Base-by-base conservation (phyloP, 2,888 invertebrate genomes). In the Blera fallax region DNA sequence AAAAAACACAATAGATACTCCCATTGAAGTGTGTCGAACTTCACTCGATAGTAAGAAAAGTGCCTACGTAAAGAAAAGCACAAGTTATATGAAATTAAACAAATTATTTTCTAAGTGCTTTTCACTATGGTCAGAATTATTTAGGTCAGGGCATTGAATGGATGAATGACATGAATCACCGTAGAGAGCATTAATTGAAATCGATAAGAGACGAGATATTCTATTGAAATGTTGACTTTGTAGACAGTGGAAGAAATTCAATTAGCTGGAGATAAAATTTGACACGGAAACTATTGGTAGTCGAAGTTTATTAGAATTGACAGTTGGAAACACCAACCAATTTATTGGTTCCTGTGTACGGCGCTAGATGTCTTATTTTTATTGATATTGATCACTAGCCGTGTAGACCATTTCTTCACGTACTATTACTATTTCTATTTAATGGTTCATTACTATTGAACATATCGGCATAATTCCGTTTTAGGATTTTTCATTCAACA, bases 61-160 rank as follows among this genome's bases (percentile, higher is more conserved):
- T 58, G 58, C 37, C 58, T 37, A 58, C 58, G 37, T 21, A 37
- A 58, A 58, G 37, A 37, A 21, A 56, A 10, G 8, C 56, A 56
- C 29, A 4, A 56, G 32, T n/a, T 27, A 29, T 43, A 5, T 11
- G 56, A 8, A 69, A 29, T 43, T 56, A 50, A 34, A n/a, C n/a
- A 65, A 65, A 65, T 50, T 40, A 69, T 16, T 70, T 21, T 56
- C 21, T 56, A 70, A 62, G 34, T 43, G 16, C 45, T 70, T 34
- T 76, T 43, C 50, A 58, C 43, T 43, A 32, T 48, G 11, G 37
- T 50, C 2, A 8, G 3, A 48, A 40, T 14, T 54, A 77, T 52
- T 52, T 52, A n/a, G 67, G 77, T 69, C 77, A 69, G 21, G 60
- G 56, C 37, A 37, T 37, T 74, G 34, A 27, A 52, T 37, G 34